Base-by-base conservation (phyloP, 2,888 invertebrate genomes). In the Tiliacea aurago region DNA sequence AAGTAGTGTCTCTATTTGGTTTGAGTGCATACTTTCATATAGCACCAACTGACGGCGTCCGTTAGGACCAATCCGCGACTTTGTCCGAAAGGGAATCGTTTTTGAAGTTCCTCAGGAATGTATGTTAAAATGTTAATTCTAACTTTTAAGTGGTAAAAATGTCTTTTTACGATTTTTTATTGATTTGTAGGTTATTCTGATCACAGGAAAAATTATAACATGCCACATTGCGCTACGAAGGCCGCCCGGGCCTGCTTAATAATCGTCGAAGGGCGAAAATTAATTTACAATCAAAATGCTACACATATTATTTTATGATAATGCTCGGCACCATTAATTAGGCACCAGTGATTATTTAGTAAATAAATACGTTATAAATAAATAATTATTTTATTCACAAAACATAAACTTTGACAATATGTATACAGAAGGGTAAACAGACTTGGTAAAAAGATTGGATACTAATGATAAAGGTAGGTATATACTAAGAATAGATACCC, bases 11-110 rank as follows among this genome's bases (percentile, higher is more conserved):
- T 59, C 13, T 59, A 41, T n/a, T 59, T 59, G 37, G 11, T 20
- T 58, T 23, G 41, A 59, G 59, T 59, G 59, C n/a, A 59, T 37
- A 37, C n/a, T n/a, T 37, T 37, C n/a, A n/a, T n/a, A n/a, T n/a
- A n/a, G n/a, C n/a, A n/a, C n/a, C n/a, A n/a, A n/a, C n/a, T n/a
- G n/a, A n/a, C n/a, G n/a, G n/a, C n/a, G n/a, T n/a, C n/a, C n/a
- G n/a, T n/a, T n/a, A n/a, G n/a, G n/a, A n/a, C n/a, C n/a, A n/a
- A n/a, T n/a, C n/a, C n/a, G n/a, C n/a, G n/a, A n/a, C n/a, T n/a
- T n/a, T n/a, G n/a, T n/a, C n/a, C n/a, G n/a, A n/a, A n/a, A n/a
- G n/a, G n/a, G n/a, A n/a, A n/a, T n/a, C n/a, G 33, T 33, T 33
- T 33, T 33, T 28, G 28, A 33, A 58, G 15, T 61, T 41, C 5